These are phyloP conservation scores for Temnopleurus reevesii DNA, from an alignment of 53 echinoderm and acorn worm species.

Conservation along the genomic window DNA sequence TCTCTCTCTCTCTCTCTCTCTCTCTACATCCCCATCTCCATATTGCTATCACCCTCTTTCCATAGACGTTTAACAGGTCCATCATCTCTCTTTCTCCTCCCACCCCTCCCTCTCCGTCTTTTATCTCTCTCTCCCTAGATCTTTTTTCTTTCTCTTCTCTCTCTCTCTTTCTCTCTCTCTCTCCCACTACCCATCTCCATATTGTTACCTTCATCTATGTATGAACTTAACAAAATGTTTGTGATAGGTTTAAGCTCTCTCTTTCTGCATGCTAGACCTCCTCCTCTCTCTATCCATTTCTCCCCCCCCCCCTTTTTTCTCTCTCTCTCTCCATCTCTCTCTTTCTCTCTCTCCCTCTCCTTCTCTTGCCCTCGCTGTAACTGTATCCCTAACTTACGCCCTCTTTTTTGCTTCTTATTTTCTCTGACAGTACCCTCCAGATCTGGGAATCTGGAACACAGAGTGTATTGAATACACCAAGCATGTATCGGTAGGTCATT, in stretches of 20 bases:
- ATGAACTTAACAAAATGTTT: too few relatives aligned
- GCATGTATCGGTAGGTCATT: not conserved
- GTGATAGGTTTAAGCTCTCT: not conserved
- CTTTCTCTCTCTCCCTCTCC: not conserved
- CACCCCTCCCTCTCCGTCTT: not conserved
- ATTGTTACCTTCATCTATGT: too few relatives aligned
- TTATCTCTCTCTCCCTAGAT: not conserved
- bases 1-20: conserved; percentile 22
- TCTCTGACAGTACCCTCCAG: too few relatives aligned
- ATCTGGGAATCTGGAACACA: not conserved
- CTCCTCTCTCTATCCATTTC: not conserved
- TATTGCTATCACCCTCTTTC: not conserved
- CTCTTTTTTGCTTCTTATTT: not conserved
- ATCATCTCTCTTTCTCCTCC: not conserved
- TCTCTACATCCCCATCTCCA: not conserved
- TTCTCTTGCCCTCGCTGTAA: not conserved
- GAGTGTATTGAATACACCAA: not conserved
- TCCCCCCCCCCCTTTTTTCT: not conserved
- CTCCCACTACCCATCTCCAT: too few relatives aligned
- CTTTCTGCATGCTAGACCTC: not conserved
- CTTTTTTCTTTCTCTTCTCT: not conserved
- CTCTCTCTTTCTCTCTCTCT: not conserved
- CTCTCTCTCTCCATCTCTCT: not conserved
- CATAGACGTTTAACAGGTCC: not conserved
- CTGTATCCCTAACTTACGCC: not conserved